These are phyloP conservation scores for Sialis lutaria DNA, from an alignment of 2,888 invertebrate genomes.

Conservation along the genomic window DNA sequence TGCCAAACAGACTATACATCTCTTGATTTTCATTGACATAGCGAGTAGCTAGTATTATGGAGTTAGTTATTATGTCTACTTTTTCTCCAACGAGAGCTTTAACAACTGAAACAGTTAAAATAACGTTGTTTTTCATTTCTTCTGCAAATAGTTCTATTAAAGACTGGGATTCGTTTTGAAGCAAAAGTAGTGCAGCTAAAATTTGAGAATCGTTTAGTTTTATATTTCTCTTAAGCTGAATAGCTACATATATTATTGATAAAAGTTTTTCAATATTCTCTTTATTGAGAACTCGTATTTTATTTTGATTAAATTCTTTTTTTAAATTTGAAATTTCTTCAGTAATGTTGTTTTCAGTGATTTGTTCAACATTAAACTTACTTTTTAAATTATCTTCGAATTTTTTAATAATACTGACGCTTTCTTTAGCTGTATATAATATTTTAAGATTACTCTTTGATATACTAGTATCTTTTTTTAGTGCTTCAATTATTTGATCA, in stretches of 20 bases:
- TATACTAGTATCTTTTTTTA: too few species aligned
- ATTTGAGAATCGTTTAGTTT: slow-evolving; percentile 14
- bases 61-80: slow-evolving; percentile 20
- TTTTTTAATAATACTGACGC: neutral
- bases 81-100: slow-evolving; percentile 14
- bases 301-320: neutral
- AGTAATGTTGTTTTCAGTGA: neutral
- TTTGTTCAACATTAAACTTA: neutral
- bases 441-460: too few species aligned
- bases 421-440: too few species aligned
- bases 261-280: slow-evolving; percentile 2
- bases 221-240: slow-evolving; percentile 10
- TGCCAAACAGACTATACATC: slow-evolving; percentile 15
- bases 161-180: slow-evolving; percentile 9
- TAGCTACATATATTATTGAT: slow-evolving; percentile 10
- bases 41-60: slow-evolving; percentile 17
- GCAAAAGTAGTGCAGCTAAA: slow-evolving; percentile 13
- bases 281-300: neutral
- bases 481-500: too few species aligned
- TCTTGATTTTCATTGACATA: slow-evolving; percentile 13
- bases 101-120: slow-evolving; percentile 17
- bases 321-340: slow-evolving; percentile 3
- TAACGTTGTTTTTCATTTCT: slow-evolving; percentile 21
- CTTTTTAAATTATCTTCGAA: slow-evolving; percentile 2
- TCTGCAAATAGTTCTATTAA: slow-evolving; percentile 21